These are phyloP conservation scores for Isichthys henryi DNA, from an alignment of 2,113 vertebrate genomes.

Conservation along the genomic window DNA sequence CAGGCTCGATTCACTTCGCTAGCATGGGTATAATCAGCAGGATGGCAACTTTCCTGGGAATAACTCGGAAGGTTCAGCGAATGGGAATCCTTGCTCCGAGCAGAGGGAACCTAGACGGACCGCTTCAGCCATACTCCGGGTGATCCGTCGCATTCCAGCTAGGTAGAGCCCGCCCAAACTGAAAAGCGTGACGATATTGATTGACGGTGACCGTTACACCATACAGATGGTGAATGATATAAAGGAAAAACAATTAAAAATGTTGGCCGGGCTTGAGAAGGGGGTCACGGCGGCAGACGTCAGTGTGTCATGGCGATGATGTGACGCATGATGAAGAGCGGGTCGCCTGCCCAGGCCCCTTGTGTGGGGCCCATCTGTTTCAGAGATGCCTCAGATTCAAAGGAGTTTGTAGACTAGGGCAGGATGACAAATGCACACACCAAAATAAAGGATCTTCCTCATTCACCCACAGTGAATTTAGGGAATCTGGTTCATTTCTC, in stretches of 20 bases:
- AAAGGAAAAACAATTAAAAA: slow-evolving; percentile 7
- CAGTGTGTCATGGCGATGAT: slow-evolving; percentile 6
- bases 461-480: neutral
- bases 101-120: neutral
- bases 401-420: neutral
- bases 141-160: neutral
- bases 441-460: neutral
- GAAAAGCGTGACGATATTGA: neutral
- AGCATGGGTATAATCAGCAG: neutral
- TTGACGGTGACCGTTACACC: neutral
- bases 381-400: neutral
- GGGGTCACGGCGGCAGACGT: neutral
- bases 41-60: neutral
- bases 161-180: neutral
- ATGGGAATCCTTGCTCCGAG: neutral
- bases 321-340: neutral
- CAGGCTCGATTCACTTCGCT: neutral
- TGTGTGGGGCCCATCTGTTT: slow-evolving; percentile 12
- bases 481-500: neutral
- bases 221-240: slow-evolving; percentile 10
- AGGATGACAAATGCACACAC: neutral
- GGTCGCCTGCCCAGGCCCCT: neutral
- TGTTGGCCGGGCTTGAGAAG: neutral
- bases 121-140: neutral
- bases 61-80: neutral